Conservation (phyloP, 2,888 invertebrate species). For the Temnothorax unifasciatus region DNA sequence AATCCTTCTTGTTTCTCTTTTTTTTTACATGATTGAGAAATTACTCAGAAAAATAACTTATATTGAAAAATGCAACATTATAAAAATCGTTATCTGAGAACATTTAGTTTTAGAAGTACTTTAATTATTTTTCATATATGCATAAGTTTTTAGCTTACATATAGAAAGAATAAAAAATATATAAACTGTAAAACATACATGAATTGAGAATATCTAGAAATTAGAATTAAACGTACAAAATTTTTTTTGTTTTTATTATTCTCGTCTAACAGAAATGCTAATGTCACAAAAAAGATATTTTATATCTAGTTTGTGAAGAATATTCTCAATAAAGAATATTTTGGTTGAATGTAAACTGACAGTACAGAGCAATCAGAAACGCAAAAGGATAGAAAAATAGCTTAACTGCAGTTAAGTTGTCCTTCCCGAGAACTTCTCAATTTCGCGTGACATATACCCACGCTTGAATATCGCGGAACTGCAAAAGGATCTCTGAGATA, state of each 20-base stretch:
- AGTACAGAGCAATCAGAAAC: not conserved
- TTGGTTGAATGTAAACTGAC: not conserved
- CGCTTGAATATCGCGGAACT: conserved; percentile 28
- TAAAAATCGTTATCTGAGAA: not conserved
- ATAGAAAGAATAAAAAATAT: no score
- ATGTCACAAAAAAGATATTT: not conserved
- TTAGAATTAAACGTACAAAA: no score
- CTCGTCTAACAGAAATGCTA: not conserved
- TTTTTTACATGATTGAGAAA: not conserved
- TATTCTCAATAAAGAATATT: not conserved
- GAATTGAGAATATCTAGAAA: no score
- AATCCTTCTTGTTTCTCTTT: not conserved
- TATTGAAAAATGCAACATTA: not conserved
- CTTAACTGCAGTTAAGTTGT: conserved; percentile 9
- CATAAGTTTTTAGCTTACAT: no score
- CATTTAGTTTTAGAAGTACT: not conserved
- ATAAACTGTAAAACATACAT: no score
- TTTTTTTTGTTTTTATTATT: no score
- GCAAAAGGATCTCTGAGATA: conserved; percentile 22
- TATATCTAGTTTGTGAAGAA: not conserved
- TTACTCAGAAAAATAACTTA: not conserved
- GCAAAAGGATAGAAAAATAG: not conserved
- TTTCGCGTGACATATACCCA: conserved; percentile 5
- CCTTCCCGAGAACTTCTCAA: conserved; percentile 3
- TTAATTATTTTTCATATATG: not conserved